phyloP scores from a whole-genome alignment of 2,888 invertebrate species.

The Caenorhabditis sp. region DNA sequence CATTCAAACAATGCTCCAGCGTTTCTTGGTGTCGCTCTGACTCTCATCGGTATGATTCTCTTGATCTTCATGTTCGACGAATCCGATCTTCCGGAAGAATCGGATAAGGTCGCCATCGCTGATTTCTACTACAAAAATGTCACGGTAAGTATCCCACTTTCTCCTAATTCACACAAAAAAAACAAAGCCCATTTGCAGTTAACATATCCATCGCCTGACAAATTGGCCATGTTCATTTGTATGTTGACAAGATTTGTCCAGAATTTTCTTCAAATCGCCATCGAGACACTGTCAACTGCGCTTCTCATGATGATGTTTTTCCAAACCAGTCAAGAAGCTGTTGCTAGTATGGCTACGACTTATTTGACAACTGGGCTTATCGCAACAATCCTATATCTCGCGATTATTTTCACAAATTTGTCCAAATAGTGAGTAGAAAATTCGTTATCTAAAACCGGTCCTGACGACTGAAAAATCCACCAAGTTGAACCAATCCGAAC shows the following conservation, averaged over 20 bases:
- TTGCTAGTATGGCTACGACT: slow-evolving; percentile 34
- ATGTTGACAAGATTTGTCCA: slow-evolving; percentile 36
- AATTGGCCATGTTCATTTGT: slow-evolving; percentile 33
- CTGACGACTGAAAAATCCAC: too few species aligned
- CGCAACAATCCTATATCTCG: slow-evolving; percentile 28
- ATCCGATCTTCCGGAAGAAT: slow-evolving; percentile 3
- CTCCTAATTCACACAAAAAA: too few species aligned
- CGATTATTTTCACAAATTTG: slow-evolving; percentile 27
- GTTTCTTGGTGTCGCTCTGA: slow-evolving; percentile 21
- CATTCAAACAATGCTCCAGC: slow-evolving; percentile 36
- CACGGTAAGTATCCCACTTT: background rate
- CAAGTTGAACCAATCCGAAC: too few species aligned
- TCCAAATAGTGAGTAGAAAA: slow-evolving; percentile 4
- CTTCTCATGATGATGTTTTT: slow-evolving; percentile 38
- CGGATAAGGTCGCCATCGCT: background rate
- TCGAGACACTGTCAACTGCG: slow-evolving; percentile 28
- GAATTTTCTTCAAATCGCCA: slow-evolving; percentile 34
- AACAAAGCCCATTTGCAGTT: background rate
- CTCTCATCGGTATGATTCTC: slow-evolving; percentile 13
- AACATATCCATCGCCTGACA: slow-evolving; percentile 32
- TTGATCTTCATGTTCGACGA: slow-evolving; percentile 15
- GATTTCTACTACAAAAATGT: background rate
- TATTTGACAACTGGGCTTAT: slow-evolving; percentile 35
- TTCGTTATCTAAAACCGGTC: background rate
- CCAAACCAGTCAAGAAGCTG: slow-evolving; percentile 35